These are phyloP conservation scores for Coccyzus lansbergi DNA, from an alignment of 2,797 vertebrate species.

Conservation along the genomic window DNA sequence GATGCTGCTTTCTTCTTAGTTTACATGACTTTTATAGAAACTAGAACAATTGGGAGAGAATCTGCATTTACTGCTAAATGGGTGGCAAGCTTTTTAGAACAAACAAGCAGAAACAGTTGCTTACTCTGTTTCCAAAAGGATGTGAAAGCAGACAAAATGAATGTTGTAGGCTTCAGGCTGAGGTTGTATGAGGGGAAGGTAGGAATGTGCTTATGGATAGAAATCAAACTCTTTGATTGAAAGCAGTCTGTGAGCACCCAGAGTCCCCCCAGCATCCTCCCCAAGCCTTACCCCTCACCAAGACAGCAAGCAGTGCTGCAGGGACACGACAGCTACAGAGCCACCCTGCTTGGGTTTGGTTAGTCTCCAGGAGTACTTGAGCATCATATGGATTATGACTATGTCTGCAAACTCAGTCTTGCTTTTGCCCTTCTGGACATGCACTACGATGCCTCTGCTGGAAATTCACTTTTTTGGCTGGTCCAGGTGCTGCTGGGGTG, in stretches of 20 bases:
- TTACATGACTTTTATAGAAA: not conserved
- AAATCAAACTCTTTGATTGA: not conserved
- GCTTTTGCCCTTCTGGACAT: not conserved
- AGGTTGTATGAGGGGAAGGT: not conserved
- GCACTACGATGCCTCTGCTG: accelerated
- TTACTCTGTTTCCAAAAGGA: not conserved
- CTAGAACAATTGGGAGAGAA: not conserved
- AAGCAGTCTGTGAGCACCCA: not conserved
- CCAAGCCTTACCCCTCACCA: too few species aligned
- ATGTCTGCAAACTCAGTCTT: not conserved
- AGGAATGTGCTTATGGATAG: not conserved
- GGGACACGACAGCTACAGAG: accelerated
- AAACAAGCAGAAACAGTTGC: not conserved
- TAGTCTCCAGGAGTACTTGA: not conserved
- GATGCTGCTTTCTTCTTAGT: not conserved
- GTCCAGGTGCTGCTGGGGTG: not conserved
- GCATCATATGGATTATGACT: not conserved
- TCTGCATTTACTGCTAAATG: not conserved
- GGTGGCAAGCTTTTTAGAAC: not conserved
- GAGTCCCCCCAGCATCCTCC: too few species aligned
- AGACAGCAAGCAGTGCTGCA: not conserved
- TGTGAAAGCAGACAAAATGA: not conserved
- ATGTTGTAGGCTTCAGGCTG: not conserved
- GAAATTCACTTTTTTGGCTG: not conserved
- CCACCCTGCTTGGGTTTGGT: not conserved